These are phyloP conservation scores for Prionailurus viverrinus DNA, from an alignment of 2,113 vertebrate genomes.

Conservation along the genomic window DNA sequence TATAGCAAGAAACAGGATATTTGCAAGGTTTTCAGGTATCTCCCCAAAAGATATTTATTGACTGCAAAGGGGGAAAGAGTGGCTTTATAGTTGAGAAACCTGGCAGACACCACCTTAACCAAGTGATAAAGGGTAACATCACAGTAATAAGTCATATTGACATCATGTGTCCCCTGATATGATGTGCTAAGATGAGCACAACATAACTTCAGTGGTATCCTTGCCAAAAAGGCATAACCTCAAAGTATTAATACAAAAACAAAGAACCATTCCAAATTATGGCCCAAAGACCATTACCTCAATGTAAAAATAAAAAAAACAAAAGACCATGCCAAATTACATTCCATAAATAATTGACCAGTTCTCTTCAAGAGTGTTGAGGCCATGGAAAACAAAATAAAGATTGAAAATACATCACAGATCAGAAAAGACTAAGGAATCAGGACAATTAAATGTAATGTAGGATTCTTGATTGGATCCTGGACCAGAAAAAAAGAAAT, in stretches of 20 bases:
- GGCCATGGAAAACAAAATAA: not conserved
- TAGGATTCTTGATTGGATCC: not conserved
- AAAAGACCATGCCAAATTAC: not conserved
- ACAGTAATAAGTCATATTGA: not conserved
- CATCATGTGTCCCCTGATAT: not conserved
- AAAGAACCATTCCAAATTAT: not conserved
- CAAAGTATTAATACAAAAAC: not conserved
- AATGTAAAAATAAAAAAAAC: not conserved
- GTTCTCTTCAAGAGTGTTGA: not conserved
- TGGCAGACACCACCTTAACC: not conserved
- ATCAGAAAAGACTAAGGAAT: not conserved
- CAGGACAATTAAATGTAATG: not conserved
- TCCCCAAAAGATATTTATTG: not conserved
- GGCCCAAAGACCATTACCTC: not conserved
- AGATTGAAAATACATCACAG: not conserved
- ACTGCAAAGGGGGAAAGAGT: not conserved
- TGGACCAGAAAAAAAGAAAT: not conserved
- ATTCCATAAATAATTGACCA: not conserved
- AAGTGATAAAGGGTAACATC: not conserved
- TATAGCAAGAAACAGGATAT: not conserved
- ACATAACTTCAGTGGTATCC: not conserved
- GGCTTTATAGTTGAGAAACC: not conserved
- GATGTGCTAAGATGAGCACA: not conserved
- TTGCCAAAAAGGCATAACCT: not conserved
- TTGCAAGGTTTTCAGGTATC: not conserved